Conservation (phyloP, 2,797 vertebrate species). For the Rhodeus uyekii region DNA sequence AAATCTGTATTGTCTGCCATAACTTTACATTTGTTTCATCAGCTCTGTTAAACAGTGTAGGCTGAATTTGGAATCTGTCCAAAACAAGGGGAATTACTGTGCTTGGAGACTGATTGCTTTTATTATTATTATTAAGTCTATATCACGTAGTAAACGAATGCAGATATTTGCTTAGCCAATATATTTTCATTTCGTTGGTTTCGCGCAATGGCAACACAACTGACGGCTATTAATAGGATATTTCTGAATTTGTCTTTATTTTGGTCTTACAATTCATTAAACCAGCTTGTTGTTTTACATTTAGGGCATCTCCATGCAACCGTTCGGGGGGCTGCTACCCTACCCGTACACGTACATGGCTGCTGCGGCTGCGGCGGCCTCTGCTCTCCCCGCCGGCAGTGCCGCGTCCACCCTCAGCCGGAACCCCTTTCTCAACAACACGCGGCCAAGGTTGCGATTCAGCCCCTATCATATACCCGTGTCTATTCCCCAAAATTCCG, state of each 20-base stretch:
- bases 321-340: constrained; percentile 86
- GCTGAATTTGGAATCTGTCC: not conserved
- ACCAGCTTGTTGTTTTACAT: constrained; percentile 4
- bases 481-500: constrained; percentile 74
- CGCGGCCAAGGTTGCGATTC: constrained; percentile 83
- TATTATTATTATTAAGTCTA: not conserved
- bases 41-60: not conserved
- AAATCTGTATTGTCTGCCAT: not conserved
- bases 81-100: not conserved
- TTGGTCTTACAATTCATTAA: not conserved
- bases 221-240: no score
- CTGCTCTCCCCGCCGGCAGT: constrained; percentile 65
- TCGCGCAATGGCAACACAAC: not conserved
- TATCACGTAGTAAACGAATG: not conserved
- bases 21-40: not conserved
- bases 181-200: not conserved
- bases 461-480: constrained; percentile 87
- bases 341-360: constrained; percentile 90
- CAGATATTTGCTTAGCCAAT: not conserved
- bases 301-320: constrained; percentile 87
- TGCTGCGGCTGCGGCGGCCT: constrained; percentile 69
- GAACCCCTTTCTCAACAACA: constrained; percentile 77
- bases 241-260: not conserved
- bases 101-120: not conserved
- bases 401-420: constrained; percentile 75